These are phyloP conservation scores for Alosa sapidissima DNA, from an alignment of 2,797 vertebrate species.

Conservation along the genomic window DNA sequence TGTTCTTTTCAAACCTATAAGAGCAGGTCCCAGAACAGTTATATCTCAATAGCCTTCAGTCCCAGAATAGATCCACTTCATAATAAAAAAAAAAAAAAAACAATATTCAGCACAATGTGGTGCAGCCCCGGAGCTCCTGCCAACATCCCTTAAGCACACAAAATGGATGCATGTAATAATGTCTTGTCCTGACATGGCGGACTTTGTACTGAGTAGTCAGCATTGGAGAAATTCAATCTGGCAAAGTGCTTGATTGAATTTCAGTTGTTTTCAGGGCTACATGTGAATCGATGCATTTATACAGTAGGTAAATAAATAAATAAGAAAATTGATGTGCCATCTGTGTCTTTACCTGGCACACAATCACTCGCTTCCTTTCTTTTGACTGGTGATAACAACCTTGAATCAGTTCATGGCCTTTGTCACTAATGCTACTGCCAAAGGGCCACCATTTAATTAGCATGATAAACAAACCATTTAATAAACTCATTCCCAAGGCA, in stretches of 20 bases:
- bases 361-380: background rate
- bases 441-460: background rate
- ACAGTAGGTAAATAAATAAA: background rate
- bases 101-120: background rate
- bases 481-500: background rate
- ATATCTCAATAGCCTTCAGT: background rate
- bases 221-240: slow-evolving; percentile 13
- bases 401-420: background rate
- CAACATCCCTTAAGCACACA: slow-evolving; percentile 5
- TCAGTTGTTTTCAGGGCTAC: background rate
- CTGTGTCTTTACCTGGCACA: background rate
- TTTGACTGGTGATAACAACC: background rate
- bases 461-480: background rate
- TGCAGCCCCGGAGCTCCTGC: background rate
- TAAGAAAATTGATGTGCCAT: background rate
- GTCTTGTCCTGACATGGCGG: slow-evolving; percentile 21
- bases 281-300: background rate
- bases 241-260: slow-evolving; percentile 6
- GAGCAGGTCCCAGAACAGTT: background rate
- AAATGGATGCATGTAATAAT: slow-evolving; percentile 16
- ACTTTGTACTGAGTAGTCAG: background rate
- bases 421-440: background rate
- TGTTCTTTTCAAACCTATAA: background rate
- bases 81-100: background rate
- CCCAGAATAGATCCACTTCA: slow-evolving; percentile 7